These are phyloP conservation scores for Hoplodrina blanda DNA, from an alignment of 2,888 invertebrate species.

Conservation along the genomic window DNA sequence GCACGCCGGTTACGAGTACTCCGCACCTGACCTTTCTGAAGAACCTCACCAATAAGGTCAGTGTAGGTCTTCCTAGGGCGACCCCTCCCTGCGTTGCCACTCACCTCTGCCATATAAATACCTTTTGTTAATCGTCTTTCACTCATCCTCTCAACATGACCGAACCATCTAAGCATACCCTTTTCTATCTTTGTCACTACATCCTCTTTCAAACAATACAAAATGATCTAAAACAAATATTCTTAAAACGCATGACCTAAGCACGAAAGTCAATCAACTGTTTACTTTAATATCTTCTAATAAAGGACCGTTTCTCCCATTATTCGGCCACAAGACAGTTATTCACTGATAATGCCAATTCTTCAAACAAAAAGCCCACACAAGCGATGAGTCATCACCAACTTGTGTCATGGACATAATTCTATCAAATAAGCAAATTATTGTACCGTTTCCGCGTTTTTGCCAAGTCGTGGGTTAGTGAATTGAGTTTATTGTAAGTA, in stretches of 20 bases:
- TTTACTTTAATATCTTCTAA: conserved; percentile 19
- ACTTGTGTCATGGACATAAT: conserved; percentile 43
- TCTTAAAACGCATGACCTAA: conserved; percentile 20
- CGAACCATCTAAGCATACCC: no score
- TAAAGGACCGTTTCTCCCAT: conserved; percentile 29
- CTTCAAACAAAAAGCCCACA: conserved; percentile 42
- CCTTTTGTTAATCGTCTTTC: no score
- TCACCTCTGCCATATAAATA: no score
- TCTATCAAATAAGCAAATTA: conserved; percentile 46
- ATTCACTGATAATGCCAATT: conserved; percentile 36
- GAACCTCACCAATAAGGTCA: no score
- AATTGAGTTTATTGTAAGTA: not conserved
- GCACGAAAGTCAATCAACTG: conserved; percentile 20
- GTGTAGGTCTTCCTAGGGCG: no score
- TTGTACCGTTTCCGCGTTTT: conserved; percentile 46
- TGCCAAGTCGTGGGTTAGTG: conserved; percentile 13
- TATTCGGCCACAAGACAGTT: conserved; percentile 33
- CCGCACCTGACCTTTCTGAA: no score
- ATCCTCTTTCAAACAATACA: no score
- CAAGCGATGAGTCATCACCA: conserved; percentile 40
- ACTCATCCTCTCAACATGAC: no score
- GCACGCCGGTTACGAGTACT: no score
- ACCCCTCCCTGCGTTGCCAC: no score
- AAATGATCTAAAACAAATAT: conserved; percentile 9
- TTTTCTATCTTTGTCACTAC: no score